Evolutionary conservation across 2,888 invertebrate species (phyloP).

Genomic region (Amaurobius ferox): DNA sequence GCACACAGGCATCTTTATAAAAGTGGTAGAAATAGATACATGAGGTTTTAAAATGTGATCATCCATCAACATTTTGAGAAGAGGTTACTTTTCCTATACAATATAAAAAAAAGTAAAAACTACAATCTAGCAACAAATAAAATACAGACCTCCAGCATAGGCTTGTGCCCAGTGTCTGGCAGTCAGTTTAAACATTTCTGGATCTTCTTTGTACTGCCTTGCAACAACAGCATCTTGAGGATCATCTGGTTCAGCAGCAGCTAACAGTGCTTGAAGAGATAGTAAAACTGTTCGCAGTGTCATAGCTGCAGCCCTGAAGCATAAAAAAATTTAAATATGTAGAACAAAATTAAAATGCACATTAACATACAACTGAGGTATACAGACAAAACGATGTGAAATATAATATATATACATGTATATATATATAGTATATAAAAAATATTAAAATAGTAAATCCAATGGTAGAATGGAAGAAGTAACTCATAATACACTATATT

Average conservation of each 20-base stretch:
- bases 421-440: neutral
- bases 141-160: slow-evolving; percentile 86
- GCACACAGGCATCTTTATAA: too few species aligned
- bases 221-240: slow-evolving; percentile 97
- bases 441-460: too few species aligned
- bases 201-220: slow-evolving; percentile 94
- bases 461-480: too few species aligned
- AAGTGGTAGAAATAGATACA: too few species aligned
- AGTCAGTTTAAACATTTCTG: slow-evolving; percentile 90
- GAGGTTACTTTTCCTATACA: too few species aligned
- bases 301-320: slow-evolving; percentile 93
- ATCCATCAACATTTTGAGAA: too few species aligned
- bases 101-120: too few species aligned
- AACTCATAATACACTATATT: too few species aligned
- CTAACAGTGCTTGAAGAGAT: slow-evolving; percentile 95
- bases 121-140: too few species aligned
- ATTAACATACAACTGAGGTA: too few species aligned
- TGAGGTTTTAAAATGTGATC: too few species aligned
- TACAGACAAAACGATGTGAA: neutral
- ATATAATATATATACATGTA: neutral
- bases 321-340: neutral
- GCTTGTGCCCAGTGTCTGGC: slow-evolving; percentile 97
- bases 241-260: slow-evolving; percentile 94
- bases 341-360: neutral
- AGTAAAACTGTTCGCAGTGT: slow-evolving; percentile 96